phyloP scores from a whole-genome alignment of 2,113 vertebrate genomes.

The Megaleporinus macrocephalus region DNA sequence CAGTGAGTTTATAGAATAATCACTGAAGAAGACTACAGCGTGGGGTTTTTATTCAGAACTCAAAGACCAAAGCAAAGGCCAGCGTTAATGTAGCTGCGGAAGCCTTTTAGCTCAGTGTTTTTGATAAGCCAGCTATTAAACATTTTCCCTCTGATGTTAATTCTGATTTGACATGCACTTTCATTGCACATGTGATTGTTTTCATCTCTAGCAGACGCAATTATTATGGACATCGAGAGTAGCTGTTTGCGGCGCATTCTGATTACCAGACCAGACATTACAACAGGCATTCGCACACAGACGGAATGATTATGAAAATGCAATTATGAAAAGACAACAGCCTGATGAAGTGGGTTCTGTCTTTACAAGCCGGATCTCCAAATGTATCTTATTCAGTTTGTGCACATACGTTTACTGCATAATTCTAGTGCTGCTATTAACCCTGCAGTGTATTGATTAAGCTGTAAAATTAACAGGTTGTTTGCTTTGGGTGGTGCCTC shows the following conservation, averaged over 20 bases:
- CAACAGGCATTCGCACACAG: background rate
- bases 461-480: too few species aligned
- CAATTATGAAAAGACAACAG: background rate
- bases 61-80: background rate
- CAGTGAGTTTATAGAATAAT: background rate
- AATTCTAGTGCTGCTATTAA: too few species aligned
- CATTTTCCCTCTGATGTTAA: background rate
- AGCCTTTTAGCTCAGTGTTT: background rate
- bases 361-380: background rate
- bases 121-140: background rate
- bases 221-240: background rate
- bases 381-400: background rate
- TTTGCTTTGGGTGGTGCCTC: too few species aligned
- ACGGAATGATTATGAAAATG: background rate
- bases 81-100: background rate
- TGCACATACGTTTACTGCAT: too few species aligned
- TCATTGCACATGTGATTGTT: background rate
- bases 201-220: background rate
- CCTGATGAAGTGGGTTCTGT: background rate
- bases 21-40: background rate
- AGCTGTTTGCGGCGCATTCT: background rate
- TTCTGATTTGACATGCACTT: constrained; percentile 2
- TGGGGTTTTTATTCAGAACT: background rate
- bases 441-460: too few species aligned
- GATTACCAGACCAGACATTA: background rate